Conservation (phyloP, 1,140 invertebrate genomes). For the Drosophila sturtevanti region DNA sequence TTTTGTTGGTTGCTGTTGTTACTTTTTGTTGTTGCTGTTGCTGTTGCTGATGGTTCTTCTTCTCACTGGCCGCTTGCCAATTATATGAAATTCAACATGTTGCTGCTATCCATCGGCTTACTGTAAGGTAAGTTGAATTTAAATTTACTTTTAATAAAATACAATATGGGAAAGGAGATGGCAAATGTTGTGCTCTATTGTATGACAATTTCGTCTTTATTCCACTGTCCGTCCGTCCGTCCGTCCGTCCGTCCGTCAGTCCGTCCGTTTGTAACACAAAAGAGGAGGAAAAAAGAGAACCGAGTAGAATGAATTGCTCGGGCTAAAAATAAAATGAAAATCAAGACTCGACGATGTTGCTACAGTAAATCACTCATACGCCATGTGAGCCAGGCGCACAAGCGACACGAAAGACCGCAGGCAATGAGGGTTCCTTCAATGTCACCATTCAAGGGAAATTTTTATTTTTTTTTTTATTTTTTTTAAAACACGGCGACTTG, state of each 20-base stretch:
- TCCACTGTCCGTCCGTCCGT: conserved; percentile 13
- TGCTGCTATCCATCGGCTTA: conserved; percentile 34
- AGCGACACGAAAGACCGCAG: background rate
- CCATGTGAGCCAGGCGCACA: conserved; percentile 22
- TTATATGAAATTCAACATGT: conserved; percentile 56
- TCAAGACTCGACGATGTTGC: conserved; percentile 13
- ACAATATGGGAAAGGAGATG: background rate
- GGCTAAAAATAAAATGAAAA: conserved; percentile 43
- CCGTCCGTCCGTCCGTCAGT: conserved; percentile 18
- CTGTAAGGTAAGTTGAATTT: conserved; percentile 43
- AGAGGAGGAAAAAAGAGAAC: background rate
- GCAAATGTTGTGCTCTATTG: conserved; percentile 41
- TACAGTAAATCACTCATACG: conserved; percentile 48
- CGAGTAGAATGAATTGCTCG: background rate
- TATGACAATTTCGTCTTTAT: conserved; percentile 33
- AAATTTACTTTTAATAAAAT: conserved; percentile 28
- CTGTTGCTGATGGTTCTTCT: conserved; percentile 3
- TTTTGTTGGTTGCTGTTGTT: background rate
- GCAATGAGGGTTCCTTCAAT: background rate
- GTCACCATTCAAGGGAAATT: background rate
- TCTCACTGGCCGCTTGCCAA: conserved; percentile 46
- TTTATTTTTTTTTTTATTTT: background rate
- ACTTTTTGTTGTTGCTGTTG: conserved; percentile 12
- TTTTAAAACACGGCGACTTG: background rate
- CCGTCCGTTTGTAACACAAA: no score